Conservation (phyloP, 2,113 vertebrate species). For the Serinus canaria region DNA sequence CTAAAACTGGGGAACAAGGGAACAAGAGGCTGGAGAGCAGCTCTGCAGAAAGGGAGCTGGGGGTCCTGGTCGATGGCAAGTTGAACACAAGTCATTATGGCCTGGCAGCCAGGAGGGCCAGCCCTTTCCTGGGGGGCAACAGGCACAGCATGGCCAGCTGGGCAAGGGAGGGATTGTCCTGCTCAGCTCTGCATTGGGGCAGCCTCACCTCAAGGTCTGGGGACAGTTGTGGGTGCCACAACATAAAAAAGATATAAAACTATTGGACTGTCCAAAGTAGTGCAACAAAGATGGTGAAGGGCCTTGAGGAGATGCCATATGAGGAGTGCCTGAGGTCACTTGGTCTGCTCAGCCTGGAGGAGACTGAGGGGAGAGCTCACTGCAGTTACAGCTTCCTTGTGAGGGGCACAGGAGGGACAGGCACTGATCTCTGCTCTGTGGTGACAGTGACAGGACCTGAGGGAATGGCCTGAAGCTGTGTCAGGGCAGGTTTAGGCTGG, state of each 20-base stretch:
- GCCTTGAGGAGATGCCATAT: rapidly evolving
- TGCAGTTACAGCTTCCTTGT: rapidly evolving
- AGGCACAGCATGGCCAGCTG: neutral
- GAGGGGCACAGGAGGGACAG: neutral
- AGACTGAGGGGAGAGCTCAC: neutral
- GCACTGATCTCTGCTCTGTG: neutral
- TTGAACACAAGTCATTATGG: rapidly evolving
- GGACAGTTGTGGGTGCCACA: rapidly evolving
- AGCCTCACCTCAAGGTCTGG: rapidly evolving
- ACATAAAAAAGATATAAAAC: rapidly evolving
- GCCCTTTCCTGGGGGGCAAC: rapidly evolving
- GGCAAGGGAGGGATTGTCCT: neutral
- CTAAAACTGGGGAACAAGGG: neutral
- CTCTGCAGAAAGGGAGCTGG: neutral
- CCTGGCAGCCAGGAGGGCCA: neutral
- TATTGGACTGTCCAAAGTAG: neutral
- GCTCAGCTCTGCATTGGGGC: neutral
- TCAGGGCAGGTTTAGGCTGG: neutral
- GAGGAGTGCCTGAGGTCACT: neutral
- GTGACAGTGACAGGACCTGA: rapidly evolving
- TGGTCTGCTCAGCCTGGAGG: neutral
- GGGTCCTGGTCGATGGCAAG: rapidly evolving
- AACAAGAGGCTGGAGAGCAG: rapidly evolving
- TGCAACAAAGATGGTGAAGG: neutral
- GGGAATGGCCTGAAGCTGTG: neutral